phyloP scores from a whole-genome alignment of 1,140 invertebrate genomes.

The Neodiprion fabricii region DNA sequence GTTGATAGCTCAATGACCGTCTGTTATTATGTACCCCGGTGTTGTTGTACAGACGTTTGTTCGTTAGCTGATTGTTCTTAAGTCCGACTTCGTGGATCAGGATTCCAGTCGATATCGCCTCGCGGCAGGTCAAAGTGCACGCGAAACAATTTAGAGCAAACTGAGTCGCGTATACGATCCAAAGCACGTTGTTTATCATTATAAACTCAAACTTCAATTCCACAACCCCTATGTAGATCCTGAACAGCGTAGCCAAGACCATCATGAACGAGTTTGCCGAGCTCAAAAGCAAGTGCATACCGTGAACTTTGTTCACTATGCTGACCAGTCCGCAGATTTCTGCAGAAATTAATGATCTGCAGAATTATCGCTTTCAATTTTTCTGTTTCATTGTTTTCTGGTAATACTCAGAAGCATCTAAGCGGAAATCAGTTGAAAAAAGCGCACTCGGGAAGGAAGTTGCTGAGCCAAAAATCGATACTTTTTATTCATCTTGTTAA shows the following conservation, averaged over 20 bases:
- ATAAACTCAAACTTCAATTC: conserved; percentile 40
- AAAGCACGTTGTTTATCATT: conserved; percentile 45
- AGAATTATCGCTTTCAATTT: conserved; percentile 1
- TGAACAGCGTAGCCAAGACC: conserved; percentile 43
- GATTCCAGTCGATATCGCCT: conserved; percentile 36
- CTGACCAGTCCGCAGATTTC: conserved; percentile 36
- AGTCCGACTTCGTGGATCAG: conserved; percentile 30
- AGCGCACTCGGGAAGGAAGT: too few species aligned
- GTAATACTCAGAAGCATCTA: too few species aligned
- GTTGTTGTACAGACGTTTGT: conserved; percentile 4
- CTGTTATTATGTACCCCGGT: not conserved
- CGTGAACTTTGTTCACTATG: conserved; percentile 38
- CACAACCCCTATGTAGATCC: conserved; percentile 46
- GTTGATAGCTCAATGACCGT: conserved; percentile 13
- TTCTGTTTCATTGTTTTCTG: not conserved
- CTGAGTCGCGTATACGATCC: conserved; percentile 39
- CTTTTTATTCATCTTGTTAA: too few species aligned
- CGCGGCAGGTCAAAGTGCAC: conserved; percentile 32
- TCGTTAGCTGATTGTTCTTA: conserved; percentile 17
- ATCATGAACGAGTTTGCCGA: conserved; percentile 46
- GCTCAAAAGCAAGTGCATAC: conserved; percentile 38
- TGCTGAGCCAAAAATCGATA: too few species aligned
- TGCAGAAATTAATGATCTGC: conserved; percentile 16
- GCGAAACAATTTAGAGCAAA: conserved; percentile 38
- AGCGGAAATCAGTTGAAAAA: too few species aligned